Evolutionary conservation across 2,113 vertebrate genomes (phyloP).

Genomic region (Verasper variegatus): DNA sequence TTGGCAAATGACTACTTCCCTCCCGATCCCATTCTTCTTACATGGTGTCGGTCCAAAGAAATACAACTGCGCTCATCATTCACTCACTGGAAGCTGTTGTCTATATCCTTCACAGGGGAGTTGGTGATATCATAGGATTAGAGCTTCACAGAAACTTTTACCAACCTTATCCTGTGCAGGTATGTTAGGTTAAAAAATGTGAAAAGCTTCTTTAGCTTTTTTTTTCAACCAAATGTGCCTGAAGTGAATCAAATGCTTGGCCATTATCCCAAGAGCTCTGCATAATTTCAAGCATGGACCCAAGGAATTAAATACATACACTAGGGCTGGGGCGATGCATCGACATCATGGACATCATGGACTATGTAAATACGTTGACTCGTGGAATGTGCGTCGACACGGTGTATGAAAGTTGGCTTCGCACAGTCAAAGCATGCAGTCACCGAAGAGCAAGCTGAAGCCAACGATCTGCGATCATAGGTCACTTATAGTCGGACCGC

Average conservation of each 20-base stretch:
- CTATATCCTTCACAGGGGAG: conserved; percentile 51
- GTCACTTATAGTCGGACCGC: too few relatives aligned
- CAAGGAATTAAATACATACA: conserved; percentile 7
- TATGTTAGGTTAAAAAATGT: conserved; percentile 20
- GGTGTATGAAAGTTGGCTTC: too few relatives aligned
- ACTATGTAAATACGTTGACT: too few relatives aligned
- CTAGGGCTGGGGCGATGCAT: too few relatives aligned
- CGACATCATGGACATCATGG: too few relatives aligned
- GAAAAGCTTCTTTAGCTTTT: conserved; percentile 28
- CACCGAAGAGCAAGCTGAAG: too few relatives aligned
- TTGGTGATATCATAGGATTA: conserved; percentile 32
- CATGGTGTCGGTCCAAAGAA: conserved; percentile 45
- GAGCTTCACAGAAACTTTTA: conserved; percentile 24
- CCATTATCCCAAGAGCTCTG: conserved; percentile 22
- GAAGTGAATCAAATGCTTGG: conserved; percentile 28
- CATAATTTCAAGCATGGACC: conserved; percentile 49
- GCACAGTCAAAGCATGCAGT: too few relatives aligned
- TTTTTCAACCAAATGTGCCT: conserved; percentile 30
- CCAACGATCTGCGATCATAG: too few relatives aligned
- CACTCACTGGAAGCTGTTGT: conserved; percentile 68
- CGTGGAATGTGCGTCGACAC: too few relatives aligned
- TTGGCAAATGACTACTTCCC: conserved; percentile 72
- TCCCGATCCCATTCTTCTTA: conserved; percentile 59
- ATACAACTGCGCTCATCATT: conserved; percentile 54
- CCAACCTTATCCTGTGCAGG: conserved; percentile 11